A percentile compares a stretch with the other conserved stretches of the same genome.
phyloP scores from a whole-genome alignment of 2,888 invertebrate genomes.

The Dimorphilus gyrociliatus region DNA sequence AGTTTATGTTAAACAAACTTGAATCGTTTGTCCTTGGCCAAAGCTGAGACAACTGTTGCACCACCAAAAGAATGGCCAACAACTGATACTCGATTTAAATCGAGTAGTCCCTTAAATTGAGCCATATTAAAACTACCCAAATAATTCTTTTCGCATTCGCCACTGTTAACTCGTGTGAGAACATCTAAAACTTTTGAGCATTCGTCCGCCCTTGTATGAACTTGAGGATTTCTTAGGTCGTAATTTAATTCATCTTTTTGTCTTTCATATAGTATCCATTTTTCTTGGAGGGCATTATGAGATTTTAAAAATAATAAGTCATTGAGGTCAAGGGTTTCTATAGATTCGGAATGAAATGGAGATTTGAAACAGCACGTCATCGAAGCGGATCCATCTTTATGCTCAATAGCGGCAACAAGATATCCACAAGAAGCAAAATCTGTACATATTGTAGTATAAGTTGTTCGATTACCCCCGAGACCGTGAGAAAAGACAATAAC shows the following conservation, averaged over 20 bases:
- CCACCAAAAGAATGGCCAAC: constrained; percentile 54
- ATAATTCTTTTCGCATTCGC: constrained; percentile 40
- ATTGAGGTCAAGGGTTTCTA: background rate
- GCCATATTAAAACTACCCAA: constrained; percentile 35
- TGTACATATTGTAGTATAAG: constrained; percentile 46
- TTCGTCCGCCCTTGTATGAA: constrained; percentile 42
- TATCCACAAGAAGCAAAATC: constrained; percentile 51
- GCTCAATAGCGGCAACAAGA: constrained; percentile 50
- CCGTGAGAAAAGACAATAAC: constrained; percentile 51
- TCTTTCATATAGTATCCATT: constrained; percentile 24
- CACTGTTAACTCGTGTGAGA: constrained; percentile 41
- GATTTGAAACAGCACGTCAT: constrained; percentile 23
- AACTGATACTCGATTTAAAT: constrained; percentile 32
- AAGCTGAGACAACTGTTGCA: constrained; percentile 44
- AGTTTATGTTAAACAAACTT: constrained; percentile 39
- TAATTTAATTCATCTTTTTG: constrained; percentile 31
- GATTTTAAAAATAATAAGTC: constrained; percentile 6
- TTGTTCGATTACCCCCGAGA: constrained; percentile 46
- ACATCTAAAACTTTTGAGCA: constrained; percentile 42
- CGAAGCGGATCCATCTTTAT: constrained; percentile 37
- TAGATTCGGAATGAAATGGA: background rate
- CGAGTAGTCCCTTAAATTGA: constrained; percentile 27
- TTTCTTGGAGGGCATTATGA: constrained; percentile 17
- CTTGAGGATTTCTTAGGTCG: constrained; percentile 35
- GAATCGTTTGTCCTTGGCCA: constrained; percentile 43